These are phyloP conservation scores for Andrena bucephala DNA, from an alignment of 2,888 invertebrate species.

Conservation along the genomic window DNA sequence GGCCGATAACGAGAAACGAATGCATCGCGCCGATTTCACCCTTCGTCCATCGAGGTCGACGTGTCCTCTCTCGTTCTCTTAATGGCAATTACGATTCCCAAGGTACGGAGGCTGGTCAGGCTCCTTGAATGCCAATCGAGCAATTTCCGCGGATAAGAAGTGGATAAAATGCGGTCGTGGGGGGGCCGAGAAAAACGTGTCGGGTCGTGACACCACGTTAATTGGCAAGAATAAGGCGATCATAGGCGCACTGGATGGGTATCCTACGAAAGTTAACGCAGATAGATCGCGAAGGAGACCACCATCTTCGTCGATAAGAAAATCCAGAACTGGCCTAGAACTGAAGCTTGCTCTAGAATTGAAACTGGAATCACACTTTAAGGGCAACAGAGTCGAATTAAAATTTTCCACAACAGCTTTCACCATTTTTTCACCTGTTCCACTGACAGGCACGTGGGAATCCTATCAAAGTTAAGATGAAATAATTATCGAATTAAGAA, in stretches of 20 bases:
- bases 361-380: too few relatives aligned
- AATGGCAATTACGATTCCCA: constrained; percentile 6
- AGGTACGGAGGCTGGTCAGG: neutral
- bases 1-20: neutral
- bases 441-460: too few relatives aligned
- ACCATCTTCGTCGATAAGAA: neutral
- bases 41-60: neutral
- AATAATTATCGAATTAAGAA: too few relatives aligned
- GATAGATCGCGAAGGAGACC: neutral
- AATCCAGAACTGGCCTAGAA: too few relatives aligned
- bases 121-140: constrained; percentile 6
- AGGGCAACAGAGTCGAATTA: too few relatives aligned
- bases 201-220: constrained; percentile 1
- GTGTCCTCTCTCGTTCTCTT: neutral
- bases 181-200: constrained; percentile 15
- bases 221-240: neutral
- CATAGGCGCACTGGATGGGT: neutral
- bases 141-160: constrained; percentile 10
- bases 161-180: neutral
- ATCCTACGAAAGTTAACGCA: neutral
- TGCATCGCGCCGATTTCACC: neutral
- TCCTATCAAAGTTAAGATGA: too few relatives aligned
- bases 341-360: too few relatives aligned
- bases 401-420: too few relatives aligned
- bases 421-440: too few relatives aligned